Evolutionary conservation across 2,797 vertebrate species (phyloP).

Genomic region (Poeciliopsis turneri): DNA sequence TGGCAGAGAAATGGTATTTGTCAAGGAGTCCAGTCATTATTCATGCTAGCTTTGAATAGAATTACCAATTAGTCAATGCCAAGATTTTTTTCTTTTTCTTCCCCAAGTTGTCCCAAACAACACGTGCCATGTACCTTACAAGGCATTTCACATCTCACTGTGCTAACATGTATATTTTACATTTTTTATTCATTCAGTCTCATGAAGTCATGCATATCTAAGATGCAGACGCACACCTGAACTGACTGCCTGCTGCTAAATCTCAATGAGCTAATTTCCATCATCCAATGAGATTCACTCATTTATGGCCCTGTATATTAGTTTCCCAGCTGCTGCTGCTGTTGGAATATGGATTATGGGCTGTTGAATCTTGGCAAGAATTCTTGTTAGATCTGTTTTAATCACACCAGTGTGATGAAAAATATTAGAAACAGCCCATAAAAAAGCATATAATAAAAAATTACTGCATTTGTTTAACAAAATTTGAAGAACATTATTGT

Average conservation of each 20-base stretch:
- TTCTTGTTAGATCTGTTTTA: constrained; percentile 58
- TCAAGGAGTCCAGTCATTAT: constrained; percentile 39
- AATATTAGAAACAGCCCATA: constrained; percentile 28
- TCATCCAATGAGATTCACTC: constrained; percentile 62
- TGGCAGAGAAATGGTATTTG: constrained; percentile 39
- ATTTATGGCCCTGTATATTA: constrained; percentile 67
- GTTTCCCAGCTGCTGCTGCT: constrained; percentile 67
- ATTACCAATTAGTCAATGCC: constrained; percentile 61
- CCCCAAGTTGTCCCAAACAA: constrained; percentile 42
- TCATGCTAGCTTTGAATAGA: constrained; percentile 56
- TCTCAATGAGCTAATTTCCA: constrained; percentile 66
- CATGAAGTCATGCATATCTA: constrained; percentile 28
- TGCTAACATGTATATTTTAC: constrained; percentile 43
- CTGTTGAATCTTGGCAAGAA: constrained; percentile 47
- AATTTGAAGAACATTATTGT: constrained; percentile 4
- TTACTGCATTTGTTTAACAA: constrained; percentile 14
- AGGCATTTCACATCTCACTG: constrained; percentile 16
- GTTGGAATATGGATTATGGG: constrained; percentile 60
- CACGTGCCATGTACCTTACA: constrained; percentile 47
- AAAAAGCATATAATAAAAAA: constrained; percentile 16
- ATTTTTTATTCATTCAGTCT: constrained; percentile 13
- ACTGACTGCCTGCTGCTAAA: constrained; percentile 57
- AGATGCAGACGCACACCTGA: constrained; percentile 42
- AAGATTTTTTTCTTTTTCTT: constrained; percentile 24
- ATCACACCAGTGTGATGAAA: constrained; percentile 51